Conservation (phyloP, 2,888 invertebrate genomes). For the Hemithea aestivaria region DNA sequence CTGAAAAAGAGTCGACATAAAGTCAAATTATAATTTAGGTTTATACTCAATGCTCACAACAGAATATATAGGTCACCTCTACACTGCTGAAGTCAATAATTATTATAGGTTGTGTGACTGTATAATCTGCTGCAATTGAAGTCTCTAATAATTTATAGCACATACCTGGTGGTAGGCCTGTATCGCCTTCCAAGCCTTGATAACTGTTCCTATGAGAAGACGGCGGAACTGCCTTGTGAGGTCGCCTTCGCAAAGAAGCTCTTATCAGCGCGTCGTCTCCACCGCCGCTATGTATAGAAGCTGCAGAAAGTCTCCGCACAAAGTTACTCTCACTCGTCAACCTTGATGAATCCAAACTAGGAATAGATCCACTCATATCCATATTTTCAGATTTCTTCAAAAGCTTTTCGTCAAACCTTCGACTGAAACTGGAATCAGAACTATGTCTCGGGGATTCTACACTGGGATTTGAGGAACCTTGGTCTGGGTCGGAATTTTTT, state of each 20-base stretch:
- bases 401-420: constrained; percentile 65
- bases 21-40: no score
- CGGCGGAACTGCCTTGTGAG: constrained; percentile 68
- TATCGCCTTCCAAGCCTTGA: constrained; percentile 75
- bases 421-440: constrained; percentile 62
- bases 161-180: constrained; percentile 61
- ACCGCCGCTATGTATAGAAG: constrained; percentile 73
- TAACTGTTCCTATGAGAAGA: constrained; percentile 80
- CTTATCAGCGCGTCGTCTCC: constrained; percentile 80
- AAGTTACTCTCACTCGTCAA: constrained; percentile 61
- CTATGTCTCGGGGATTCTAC: constrained; percentile 72
- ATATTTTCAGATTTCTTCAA: constrained; percentile 66
- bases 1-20: constrained; percentile 43
- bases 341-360: constrained; percentile 64
- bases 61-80: no score
- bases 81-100: no score
- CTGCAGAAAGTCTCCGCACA: constrained; percentile 63
- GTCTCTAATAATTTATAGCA: no score
- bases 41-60: no score
- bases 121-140: no score
- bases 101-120: no score
- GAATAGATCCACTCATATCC: constrained; percentile 62
- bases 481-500: constrained; percentile 73
- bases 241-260: constrained; percentile 79
- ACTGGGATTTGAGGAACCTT: constrained; percentile 65